These are phyloP conservation scores for Boloria euphrosyne DNA, from an alignment of 2,888 invertebrate genomes.

Conservation along the genomic window DNA sequence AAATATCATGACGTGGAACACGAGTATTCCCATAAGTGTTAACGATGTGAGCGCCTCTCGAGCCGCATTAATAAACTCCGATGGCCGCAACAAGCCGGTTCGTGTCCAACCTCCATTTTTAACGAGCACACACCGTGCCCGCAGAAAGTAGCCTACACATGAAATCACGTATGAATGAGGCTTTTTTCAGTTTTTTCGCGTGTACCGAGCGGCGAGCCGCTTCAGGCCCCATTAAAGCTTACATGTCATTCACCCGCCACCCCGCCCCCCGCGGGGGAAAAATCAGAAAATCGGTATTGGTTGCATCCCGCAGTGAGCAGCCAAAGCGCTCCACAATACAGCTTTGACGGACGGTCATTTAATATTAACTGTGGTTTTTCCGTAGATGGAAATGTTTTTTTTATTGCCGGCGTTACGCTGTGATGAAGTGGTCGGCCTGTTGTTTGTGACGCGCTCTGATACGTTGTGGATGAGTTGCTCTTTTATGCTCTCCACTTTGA, in stretches of 20 bases:
- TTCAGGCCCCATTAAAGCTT: constrained; percentile 79
- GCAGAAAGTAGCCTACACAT: constrained; percentile 81
- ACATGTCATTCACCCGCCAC: constrained; percentile 75
- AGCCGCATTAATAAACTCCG: constrained; percentile 74
- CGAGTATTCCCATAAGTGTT: constrained; percentile 60
- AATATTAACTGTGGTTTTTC: constrained; percentile 82
- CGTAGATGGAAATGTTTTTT: constrained; percentile 81
- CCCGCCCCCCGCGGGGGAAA: constrained; percentile 54
- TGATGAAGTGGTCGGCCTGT: constrained; percentile 77
- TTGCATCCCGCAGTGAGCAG: constrained; percentile 67
- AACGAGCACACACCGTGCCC: constrained; percentile 77
- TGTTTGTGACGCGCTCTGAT: constrained; percentile 78
- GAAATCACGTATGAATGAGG: constrained; percentile 82
- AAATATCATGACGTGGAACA: constrained; percentile 40
- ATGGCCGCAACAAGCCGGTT: constrained; percentile 75
- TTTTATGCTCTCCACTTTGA: constrained; percentile 67
- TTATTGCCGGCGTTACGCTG: constrained; percentile 72
- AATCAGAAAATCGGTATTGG: constrained; percentile 80
- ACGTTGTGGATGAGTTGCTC: constrained; percentile 69
- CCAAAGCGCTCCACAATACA: constrained; percentile 73
- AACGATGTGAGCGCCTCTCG: constrained; percentile 57
- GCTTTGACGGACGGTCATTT: constrained; percentile 82
- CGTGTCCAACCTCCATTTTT: constrained; percentile 78
- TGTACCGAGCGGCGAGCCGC: constrained; percentile 73
- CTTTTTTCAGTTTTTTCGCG: constrained; percentile 79